Evolutionary conservation across 2,797 vertebrate genomes (phyloP), one percentile per base, ranked within the genome.

Genomic region (Rhyacichthys aspro): DNA sequence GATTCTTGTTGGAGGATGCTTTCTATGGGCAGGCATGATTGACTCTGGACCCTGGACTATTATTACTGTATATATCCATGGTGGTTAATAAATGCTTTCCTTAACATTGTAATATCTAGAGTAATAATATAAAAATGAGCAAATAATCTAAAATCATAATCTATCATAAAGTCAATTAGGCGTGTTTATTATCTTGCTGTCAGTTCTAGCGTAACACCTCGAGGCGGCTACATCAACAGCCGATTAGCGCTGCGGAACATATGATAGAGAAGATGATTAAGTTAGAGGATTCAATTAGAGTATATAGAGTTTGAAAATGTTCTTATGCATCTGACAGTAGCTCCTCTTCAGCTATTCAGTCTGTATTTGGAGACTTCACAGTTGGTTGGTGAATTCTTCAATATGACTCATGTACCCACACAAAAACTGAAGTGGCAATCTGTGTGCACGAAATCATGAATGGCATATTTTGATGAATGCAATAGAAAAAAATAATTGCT

Each of bases 131-230:
- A 46, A 74, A 81, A 83, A 80, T 79, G 39, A 74, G 76, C 53
- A 73, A 72, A 77, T 82, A 52, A 81, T 85, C 59, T 66, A 49
- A 79, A 83, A 79, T 68, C 62, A 66, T 34, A 79, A 61, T 70
- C 68, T 76, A 82, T 83, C 67, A 76, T 68, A 81, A 77, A 63
- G 65, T 63, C 67, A 85, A 82, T 87, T 82, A 82, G 58, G 59
- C 44, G 3, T 71, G 78, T 81, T 84, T 82, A 83, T 88, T 66
- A 82, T 71, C 65, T 65, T 76, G 57, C 49, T 70, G 77, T 68
- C 70, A 78, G 74, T 79, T 76, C 65, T 49, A 72, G 44, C 55
- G 63, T 67, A 63, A 78, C 57, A 82, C 57, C 43, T 76, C 59
- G 11, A 41, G 44, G 56, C 55, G 67, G 63, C 60, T 65, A 71